A percentile compares a stretch with the other conserved stretches of the same genome.
Conservation (phyloP, 2,888 invertebrate genomes). For the Philhelius pedissequus region DNA sequence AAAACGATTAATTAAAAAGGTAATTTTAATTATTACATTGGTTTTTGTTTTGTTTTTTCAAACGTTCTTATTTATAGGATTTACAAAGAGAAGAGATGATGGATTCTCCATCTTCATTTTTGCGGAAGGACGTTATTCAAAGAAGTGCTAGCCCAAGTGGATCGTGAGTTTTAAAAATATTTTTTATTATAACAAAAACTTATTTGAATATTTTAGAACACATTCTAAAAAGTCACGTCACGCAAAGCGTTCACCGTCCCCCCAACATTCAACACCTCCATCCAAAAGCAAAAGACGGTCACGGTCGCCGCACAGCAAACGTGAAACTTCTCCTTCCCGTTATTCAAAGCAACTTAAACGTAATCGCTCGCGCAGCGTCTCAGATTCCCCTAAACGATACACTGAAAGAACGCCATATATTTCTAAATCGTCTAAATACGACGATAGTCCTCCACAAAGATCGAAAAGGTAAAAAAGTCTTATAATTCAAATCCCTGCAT, state of each 20-base stretch:
- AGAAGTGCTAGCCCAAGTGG: slow-evolving; percentile 71
- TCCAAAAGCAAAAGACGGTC: slow-evolving; percentile 78
- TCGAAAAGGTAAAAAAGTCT: slow-evolving; percentile 68
- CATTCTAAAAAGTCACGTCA: slow-evolving; percentile 71
- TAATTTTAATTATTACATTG: slow-evolving; percentile 71
- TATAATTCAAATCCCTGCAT: background rate
- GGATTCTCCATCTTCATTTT: slow-evolving; percentile 74
- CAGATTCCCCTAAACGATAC: slow-evolving; percentile 75
- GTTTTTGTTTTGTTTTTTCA: background rate
- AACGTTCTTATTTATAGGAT: slow-evolving; percentile 60
- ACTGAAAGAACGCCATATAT: slow-evolving; percentile 70
- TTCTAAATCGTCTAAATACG: slow-evolving; percentile 72
- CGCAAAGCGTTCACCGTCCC: slow-evolving; percentile 73
- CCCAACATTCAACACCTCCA: slow-evolving; percentile 74
- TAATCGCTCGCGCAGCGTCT: slow-evolving; percentile 73
- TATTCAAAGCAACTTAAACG: slow-evolving; percentile 72
- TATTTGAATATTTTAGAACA: slow-evolving; percentile 27
- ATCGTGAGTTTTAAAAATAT: slow-evolving; percentile 47
- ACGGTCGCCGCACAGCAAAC: slow-evolving; percentile 78
- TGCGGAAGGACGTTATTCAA: slow-evolving; percentile 69
- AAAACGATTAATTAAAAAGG: slow-evolving; percentile 92
- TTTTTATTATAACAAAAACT: background rate
- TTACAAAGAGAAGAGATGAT: slow-evolving; percentile 68
- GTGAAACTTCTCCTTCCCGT: slow-evolving; percentile 76
- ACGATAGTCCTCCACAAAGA: slow-evolving; percentile 71